Evolutionary conservation across 2,113 vertebrate genomes (phyloP).

Genomic region (Petrocephalus microphthalmus): DNA sequence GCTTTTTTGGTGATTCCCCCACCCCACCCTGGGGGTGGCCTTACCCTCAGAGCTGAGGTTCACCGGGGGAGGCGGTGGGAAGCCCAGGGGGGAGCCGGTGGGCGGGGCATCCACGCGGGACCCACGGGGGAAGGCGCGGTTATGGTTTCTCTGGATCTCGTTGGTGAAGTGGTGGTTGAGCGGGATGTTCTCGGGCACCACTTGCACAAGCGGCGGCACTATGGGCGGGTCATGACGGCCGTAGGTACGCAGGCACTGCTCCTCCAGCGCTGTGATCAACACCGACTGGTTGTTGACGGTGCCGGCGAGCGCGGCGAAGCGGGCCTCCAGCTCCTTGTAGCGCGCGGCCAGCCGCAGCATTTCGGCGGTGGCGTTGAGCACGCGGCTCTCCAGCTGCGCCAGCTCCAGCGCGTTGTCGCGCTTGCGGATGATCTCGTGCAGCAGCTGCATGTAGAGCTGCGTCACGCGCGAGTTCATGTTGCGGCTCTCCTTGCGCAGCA

Average conservation of each 20-base stretch:
- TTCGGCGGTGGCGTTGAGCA: constrained; percentile 91
- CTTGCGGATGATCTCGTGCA: constrained; percentile 97
- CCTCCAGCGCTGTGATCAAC: constrained; percentile 79
- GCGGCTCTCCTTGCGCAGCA: constrained; percentile 91
- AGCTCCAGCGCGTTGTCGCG: constrained; percentile 93
- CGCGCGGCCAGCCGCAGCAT: constrained; percentile 84
- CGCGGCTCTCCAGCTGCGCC: constrained; percentile 88
- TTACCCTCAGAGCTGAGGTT: constrained; percentile 83
- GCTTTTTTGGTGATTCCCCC: not conserved
- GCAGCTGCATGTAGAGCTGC: constrained; percentile 95
- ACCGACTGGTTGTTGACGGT: constrained; percentile 94
- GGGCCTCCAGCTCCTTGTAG: constrained; percentile 83
- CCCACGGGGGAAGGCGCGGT: constrained; percentile 71
- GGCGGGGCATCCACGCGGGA: constrained; percentile 64
- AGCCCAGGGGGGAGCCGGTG: constrained; percentile 55
- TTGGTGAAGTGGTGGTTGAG: constrained; percentile 78
- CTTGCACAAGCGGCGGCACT: constrained; percentile 86
- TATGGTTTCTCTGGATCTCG: constrained; percentile 84
- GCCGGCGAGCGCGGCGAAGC: constrained; percentile 75
- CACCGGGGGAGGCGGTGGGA: constrained; percentile 77
- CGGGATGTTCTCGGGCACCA: constrained; percentile 82
- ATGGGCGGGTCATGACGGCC: constrained; percentile 70
- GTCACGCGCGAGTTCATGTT: constrained; percentile 99
- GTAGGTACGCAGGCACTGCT: constrained; percentile 78
- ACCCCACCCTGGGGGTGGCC: constrained; percentile 21